phyloP scores from a whole-genome alignment of 2,888 invertebrate genomes.

The Hylaea fasciaria region DNA sequence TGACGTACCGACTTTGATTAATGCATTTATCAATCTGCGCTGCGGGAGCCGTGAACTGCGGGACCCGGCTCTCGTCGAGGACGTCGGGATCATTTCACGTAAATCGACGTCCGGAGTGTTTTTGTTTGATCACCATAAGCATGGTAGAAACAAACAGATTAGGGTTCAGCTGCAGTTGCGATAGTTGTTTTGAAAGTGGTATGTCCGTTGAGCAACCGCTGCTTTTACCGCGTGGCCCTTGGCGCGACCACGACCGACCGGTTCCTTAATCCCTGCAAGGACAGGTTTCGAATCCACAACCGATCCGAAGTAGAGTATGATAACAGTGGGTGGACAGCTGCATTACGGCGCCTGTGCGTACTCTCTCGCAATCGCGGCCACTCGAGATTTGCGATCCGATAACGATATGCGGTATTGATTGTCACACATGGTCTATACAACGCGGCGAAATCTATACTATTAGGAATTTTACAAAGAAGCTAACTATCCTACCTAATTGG shows the following conservation, averaged over 20 bases:
- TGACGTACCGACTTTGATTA: conserved; percentile 6
- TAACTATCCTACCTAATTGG: too few species aligned
- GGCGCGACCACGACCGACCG: conserved; percentile 15
- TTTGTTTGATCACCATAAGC: background rate
- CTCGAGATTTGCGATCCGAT: conserved; percentile 29
- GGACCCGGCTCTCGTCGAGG: background rate
- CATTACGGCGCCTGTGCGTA: conserved; percentile 9
- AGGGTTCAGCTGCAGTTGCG: conserved; percentile 26
- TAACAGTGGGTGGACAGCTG: conserved; percentile 13
- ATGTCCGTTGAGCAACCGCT: conserved; percentile 10
- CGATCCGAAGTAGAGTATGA: background rate
- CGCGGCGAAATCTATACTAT: too few species aligned
- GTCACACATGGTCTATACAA: background rate
- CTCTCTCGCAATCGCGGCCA: conserved; percentile 7
- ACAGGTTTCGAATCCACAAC: conserved; percentile 24
- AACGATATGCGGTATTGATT: conserved; percentile 31
- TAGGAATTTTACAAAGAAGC: too few species aligned
- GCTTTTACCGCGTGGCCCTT: conserved; percentile 20
- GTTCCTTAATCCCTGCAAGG: conserved; percentile 28
- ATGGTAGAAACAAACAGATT: too few species aligned
- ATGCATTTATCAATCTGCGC: conserved; percentile 23
- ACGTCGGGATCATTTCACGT: conserved; percentile 25
- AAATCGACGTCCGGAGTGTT: conserved; percentile 1
- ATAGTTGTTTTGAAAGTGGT: conserved; percentile 37
- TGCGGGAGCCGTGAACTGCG: background rate